These are phyloP conservation scores for Caenorhabditis imperialis DNA, from an alignment of 2,888 invertebrate genomes.

Conservation along the genomic window DNA sequence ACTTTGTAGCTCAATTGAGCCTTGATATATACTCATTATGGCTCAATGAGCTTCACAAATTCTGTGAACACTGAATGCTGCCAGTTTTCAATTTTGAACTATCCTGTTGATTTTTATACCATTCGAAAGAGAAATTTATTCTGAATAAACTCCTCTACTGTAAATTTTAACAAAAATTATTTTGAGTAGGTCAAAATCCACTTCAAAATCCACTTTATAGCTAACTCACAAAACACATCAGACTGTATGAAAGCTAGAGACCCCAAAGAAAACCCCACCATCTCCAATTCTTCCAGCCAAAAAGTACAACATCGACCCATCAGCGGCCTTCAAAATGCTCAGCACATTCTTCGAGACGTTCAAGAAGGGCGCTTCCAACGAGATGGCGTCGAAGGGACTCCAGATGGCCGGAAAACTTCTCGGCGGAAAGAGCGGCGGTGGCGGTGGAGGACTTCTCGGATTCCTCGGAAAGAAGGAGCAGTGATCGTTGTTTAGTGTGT, in stretches of 20 bases:
- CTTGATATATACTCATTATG: not conserved
- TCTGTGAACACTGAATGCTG: no score
- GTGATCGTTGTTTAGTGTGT: not conserved
- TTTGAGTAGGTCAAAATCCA: no score
- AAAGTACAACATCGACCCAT: conserved; percentile 64
- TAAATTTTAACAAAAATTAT: no score
- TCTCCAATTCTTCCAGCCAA: conserved; percentile 47
- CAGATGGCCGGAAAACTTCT: conserved; percentile 60
- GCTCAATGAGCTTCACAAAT: no score
- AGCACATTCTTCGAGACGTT: conserved; percentile 64
- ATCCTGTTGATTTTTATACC: no score
- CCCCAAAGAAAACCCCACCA: not conserved
- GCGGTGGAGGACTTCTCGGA: conserved; percentile 35
- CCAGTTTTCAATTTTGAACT: no score
- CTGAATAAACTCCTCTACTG: no score
- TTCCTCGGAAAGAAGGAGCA: conserved; percentile 24
- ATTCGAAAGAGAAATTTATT: no score
- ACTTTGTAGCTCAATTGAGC: no score
- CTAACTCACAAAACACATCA: no score
- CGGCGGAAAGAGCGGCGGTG: conserved; percentile 39
- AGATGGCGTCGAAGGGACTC: conserved; percentile 55
- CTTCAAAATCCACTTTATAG: no score
- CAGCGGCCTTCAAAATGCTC: conserved; percentile 60
- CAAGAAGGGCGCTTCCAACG: conserved; percentile 56
- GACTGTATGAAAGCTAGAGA: no score